A percentile compares a stretch with the other conserved stretches of the same genome.
These are phyloP conservation scores for Oedothorax gibbosus DNA, from an alignment of 1,140 invertebrate species.

Conservation along the genomic window DNA sequence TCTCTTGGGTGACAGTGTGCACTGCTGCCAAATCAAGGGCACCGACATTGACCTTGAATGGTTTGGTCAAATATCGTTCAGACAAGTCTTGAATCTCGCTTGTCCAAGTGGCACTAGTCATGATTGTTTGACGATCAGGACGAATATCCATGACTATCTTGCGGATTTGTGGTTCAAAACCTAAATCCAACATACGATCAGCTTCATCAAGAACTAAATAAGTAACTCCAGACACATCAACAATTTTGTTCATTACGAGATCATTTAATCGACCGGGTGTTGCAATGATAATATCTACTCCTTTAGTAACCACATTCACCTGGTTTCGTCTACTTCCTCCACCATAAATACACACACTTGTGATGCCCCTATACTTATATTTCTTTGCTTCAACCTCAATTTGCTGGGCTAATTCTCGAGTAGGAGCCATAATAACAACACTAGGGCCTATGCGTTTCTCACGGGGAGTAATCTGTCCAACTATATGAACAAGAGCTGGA, in stretches of 20 bases:
- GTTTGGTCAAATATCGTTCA: slow-evolving; percentile 85
- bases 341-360: slow-evolving; percentile 88
- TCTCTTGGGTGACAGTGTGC: slow-evolving; percentile 36
- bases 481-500: slow-evolving; percentile 90
- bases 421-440: slow-evolving; percentile 88
- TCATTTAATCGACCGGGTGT: slow-evolving; percentile 91
- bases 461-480: slow-evolving; percentile 76
- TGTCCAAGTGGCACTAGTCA: slow-evolving; percentile 74
- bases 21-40: slow-evolving; percentile 78
- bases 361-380: slow-evolving; percentile 85
- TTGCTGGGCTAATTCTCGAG: slow-evolving; percentile 89
- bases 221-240: slow-evolving; percentile 81
- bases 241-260: slow-evolving; percentile 73
- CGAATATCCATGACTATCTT: slow-evolving; percentile 80
- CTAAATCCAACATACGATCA: slow-evolving; percentile 88
- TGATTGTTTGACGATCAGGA: slow-evolving; percentile 70
- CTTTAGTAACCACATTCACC: slow-evolving; percentile 77
- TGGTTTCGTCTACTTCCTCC: slow-evolving; percentile 83
- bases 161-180: slow-evolving; percentile 88
- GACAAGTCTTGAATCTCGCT: slow-evolving; percentile 76
- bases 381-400: slow-evolving; percentile 91
- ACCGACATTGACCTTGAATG: slow-evolving; percentile 89
- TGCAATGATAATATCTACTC: slow-evolving; percentile 89
- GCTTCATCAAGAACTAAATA: slow-evolving; percentile 92
- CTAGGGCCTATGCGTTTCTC: slow-evolving; percentile 81